Percentiles rank a stretch among this genome's conserved stretches.
phyloP scores from a whole-genome alignment of 2,113 vertebrate genomes.

The Tragulus kanchil region DNA sequence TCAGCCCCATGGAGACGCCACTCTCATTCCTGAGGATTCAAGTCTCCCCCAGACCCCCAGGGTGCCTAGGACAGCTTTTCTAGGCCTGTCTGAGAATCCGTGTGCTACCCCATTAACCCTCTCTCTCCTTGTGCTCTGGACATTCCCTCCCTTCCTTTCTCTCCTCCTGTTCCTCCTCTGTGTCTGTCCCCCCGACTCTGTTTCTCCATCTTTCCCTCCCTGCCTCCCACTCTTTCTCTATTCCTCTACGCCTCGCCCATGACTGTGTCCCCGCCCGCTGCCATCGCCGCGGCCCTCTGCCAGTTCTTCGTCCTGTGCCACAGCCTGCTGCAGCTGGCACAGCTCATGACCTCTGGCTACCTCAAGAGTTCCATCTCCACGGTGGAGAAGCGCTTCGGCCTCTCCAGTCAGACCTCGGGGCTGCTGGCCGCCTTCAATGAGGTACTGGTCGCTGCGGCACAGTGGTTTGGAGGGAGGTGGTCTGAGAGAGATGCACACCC shows the following conservation, averaged over 20 bases:
- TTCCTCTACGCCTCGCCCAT: no score
- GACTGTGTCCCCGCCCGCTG: fast-evolving
- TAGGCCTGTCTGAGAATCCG: not conserved
- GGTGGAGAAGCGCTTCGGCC: constrained; percentile 95
- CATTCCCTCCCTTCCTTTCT: not conserved
- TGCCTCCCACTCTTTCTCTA: not conserved
- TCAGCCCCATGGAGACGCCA: not conserved
- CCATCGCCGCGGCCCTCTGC: not conserved
- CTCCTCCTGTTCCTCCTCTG: not conserved
- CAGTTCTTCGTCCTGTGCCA: constrained; percentile 97
- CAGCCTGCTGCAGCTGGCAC: constrained; percentile 93
- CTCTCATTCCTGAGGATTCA: not conserved
- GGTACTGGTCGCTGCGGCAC: constrained; percentile 83
- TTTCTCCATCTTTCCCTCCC: not conserved
- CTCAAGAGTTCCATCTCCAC: constrained; percentile 97
- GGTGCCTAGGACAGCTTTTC: not conserved
- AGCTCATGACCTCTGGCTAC: constrained; percentile 95
- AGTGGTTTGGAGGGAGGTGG: not conserved
- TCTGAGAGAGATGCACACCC: fast-evolving
- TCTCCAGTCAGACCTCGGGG: constrained; percentile 95
- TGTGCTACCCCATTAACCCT: not conserved
- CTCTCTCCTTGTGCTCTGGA: not conserved
- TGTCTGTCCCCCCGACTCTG: not conserved
- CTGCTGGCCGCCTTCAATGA: constrained; percentile 95
- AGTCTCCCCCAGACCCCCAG: not conserved